Conservation (phyloP, 2,797 vertebrate genomes). For the Hydrophis major region DNA sequence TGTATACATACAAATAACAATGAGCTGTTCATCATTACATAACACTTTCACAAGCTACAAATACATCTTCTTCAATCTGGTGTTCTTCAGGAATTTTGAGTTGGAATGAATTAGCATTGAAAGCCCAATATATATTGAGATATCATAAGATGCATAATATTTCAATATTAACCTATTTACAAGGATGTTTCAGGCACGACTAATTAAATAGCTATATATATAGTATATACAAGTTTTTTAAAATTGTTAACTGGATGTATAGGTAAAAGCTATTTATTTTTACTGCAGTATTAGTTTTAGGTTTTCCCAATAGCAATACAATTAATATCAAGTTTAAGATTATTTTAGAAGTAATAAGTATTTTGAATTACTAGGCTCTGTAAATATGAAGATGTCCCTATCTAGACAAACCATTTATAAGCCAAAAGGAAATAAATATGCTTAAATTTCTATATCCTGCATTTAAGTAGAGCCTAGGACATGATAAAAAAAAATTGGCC, state of each 20-base stretch:
- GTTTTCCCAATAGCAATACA: neutral
- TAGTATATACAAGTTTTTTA: neutral
- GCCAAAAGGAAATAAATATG: neutral
- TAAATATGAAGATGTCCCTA: neutral
- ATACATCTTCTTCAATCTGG: neutral
- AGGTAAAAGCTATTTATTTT: neutral
- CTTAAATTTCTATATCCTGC: neutral
- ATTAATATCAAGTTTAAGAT: neutral
- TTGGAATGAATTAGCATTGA: neutral
- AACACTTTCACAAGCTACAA: neutral
- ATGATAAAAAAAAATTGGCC: neutral
- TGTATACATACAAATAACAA: conserved; percentile 19
- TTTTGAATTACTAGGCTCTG: neutral
- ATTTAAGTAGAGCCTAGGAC: neutral
- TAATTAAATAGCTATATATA: neutral
- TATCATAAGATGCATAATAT: neutral
- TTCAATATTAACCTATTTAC: neutral
- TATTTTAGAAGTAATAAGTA: neutral
- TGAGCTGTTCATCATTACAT: neutral
- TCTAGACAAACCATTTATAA: neutral
- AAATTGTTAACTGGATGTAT: neutral
- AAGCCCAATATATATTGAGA: neutral
- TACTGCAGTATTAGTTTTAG: neutral
- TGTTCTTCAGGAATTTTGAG: neutral
- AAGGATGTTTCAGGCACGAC: neutral